phyloP scores from a whole-genome alignment of 1,140 invertebrate species.

The Palaemon carinicauda region DNA sequence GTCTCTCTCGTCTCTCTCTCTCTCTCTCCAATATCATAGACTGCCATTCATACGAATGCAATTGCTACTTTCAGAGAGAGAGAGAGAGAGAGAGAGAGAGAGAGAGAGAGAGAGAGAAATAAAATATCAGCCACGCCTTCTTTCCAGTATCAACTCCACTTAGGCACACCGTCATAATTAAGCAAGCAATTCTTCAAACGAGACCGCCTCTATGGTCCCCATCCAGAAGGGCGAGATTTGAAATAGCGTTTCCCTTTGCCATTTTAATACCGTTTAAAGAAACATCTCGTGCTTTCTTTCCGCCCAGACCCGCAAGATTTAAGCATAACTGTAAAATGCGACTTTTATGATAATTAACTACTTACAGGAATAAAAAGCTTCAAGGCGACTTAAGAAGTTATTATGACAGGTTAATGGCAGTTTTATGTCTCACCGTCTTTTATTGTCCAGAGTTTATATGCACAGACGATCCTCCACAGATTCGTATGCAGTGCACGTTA shows the following conservation, averaged over 20 bases:
- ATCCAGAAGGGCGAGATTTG: too few relatives aligned
- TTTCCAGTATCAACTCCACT: background rate
- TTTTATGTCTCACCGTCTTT: background rate
- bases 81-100: background rate
- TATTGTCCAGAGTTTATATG: background rate
- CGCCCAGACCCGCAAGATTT: background rate
- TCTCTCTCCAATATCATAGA: background rate
- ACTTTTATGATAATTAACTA: slow-evolving; percentile 10
- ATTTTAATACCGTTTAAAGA: too few relatives aligned
- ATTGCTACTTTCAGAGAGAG: background rate
- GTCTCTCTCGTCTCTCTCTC: too few relatives aligned
- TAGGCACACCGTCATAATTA: too few relatives aligned
- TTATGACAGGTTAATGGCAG: slow-evolving; percentile 6
- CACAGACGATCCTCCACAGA: background rate
- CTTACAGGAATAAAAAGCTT: background rate
- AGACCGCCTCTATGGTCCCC: background rate
- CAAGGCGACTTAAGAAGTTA: background rate
- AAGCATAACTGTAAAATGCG: background rate
- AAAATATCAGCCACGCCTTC: background rate
- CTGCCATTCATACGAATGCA: background rate
- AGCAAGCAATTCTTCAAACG: background rate
- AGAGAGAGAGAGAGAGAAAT: background rate
- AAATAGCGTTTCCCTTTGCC: too few relatives aligned
- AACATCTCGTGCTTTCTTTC: too few relatives aligned
- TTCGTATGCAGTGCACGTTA: background rate